Evolutionary conservation across 30 jellyfish, hydroid and myxozoan genomes (phyloP).

Genomic region (Mastigias papua): DNA sequence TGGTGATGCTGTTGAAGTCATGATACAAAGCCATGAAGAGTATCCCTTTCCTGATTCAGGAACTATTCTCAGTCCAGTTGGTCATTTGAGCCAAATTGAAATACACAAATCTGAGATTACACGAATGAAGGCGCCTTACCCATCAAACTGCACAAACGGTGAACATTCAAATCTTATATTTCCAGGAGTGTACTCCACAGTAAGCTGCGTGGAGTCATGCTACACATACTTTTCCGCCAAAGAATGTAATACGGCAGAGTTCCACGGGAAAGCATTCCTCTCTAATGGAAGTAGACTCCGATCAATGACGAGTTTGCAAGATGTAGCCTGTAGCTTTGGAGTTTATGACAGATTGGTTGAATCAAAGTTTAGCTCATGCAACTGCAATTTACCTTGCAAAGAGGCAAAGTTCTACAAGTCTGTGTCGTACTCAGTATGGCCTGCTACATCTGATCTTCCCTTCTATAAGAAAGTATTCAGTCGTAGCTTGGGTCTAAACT

Average conservation of each 20-base stretch:
- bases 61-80: constrained; percentile 16
- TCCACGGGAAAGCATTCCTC: neutral
- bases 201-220: constrained; percentile 42
- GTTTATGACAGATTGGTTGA: neutral
- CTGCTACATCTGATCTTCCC: constrained; percentile 25
- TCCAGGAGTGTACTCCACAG: constrained; percentile 46
- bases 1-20: constrained; percentile 57
- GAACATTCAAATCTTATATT: neutral
- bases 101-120: constrained; percentile 16
- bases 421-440: constrained; percentile 54
- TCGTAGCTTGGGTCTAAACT: constrained; percentile 19
- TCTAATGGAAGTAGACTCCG: constrained; percentile 8
- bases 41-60: constrained; percentile 32
- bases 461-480: constrained; percentile 34
- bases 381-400: constrained; percentile 44
- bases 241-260: neutral
- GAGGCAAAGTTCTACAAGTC: constrained; percentile 20
- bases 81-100: constrained; percentile 35
- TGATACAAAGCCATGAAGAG: constrained; percentile 26
- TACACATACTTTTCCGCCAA: neutral
- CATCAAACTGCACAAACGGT: constrained; percentile 62
- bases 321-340: neutral
- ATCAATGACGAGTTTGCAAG: neutral
- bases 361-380: constrained; percentile 19
- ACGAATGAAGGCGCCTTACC: constrained; percentile 39